These are phyloP conservation scores for Mormyrops boulengeri DNA, from an alignment of 2,797 vertebrate species.

Conservation along the genomic window DNA sequence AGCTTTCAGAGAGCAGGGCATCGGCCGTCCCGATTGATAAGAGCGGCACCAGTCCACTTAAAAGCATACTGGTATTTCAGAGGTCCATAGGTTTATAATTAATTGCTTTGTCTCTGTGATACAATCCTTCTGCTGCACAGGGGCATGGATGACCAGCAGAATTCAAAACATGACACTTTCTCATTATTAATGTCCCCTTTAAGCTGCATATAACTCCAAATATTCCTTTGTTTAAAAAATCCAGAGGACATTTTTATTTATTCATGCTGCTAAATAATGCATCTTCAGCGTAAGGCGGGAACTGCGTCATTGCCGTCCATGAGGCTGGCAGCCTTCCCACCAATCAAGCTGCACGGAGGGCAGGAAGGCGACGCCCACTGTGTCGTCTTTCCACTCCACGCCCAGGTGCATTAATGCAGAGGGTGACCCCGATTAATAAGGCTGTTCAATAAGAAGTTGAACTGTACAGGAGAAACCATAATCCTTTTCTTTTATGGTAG, in stretches of 20 bases:
- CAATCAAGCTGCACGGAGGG: background rate
- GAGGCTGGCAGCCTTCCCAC: slow-evolving; percentile 1
- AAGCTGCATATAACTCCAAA: slow-evolving; percentile 22
- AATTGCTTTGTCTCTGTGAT: slow-evolving; percentile 29
- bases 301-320: slow-evolving; percentile 21
- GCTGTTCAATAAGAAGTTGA: slow-evolving; percentile 32
- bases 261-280: slow-evolving; percentile 42
- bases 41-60: background rate
- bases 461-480: slow-evolving; percentile 20
- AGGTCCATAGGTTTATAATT: slow-evolving; percentile 19
- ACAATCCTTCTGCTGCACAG: slow-evolving; percentile 21
- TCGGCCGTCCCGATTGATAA: background rate
- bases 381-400: background rate
- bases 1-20: background rate
- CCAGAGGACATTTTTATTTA: slow-evolving; percentile 36
- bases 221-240: slow-evolving; percentile 29
- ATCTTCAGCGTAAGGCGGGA: slow-evolving; percentile 26
- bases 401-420: background rate
- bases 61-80: slow-evolving; percentile 16
- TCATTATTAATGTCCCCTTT: slow-evolving; percentile 34
- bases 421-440: slow-evolving; percentile 37
- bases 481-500: background rate
- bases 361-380: background rate
- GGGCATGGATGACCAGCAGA: slow-evolving; percentile 23
- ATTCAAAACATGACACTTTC: slow-evolving; percentile 26